These are phyloP conservation scores for Melitaea cinxia DNA, from an alignment of 1,140 invertebrate genomes.

Conservation along the genomic window DNA sequence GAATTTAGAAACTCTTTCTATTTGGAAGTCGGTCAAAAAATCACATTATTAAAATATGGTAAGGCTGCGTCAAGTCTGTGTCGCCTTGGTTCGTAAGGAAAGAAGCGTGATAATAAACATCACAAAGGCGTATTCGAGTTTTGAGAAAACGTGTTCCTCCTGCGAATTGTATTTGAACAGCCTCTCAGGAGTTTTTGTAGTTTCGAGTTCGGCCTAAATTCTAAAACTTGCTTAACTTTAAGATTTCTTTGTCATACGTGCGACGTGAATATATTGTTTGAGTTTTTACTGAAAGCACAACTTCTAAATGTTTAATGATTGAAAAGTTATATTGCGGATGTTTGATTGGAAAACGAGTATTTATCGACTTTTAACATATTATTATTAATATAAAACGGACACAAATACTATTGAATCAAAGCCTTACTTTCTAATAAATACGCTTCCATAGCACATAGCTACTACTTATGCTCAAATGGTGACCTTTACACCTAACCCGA, in stretches of 20 bases:
- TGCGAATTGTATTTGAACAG: conserved; percentile 15
- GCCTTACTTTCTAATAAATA: too few relatives aligned
- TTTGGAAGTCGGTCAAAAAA: too few relatives aligned
- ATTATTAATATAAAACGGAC: too few relatives aligned
- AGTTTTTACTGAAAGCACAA: too few relatives aligned
- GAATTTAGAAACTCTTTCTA: not conserved
- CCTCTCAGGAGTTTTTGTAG: not conserved
- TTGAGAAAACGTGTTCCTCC: conserved; percentile 19
- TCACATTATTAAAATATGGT: not conserved
- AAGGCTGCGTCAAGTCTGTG: not conserved
- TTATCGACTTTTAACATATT: too few relatives aligned
- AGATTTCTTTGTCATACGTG: not conserved
- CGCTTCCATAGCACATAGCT: too few relatives aligned
- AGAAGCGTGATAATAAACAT: conserved; percentile 25
- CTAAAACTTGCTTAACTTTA: not conserved
- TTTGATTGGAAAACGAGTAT: too few relatives aligned
- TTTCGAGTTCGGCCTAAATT: not conserved
- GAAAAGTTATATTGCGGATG: too few relatives aligned
- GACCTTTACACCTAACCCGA: too few relatives aligned
- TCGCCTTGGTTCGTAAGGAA: conserved; percentile 8
- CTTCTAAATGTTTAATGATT: too few relatives aligned
- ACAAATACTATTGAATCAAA: too few relatives aligned
- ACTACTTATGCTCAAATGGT: too few relatives aligned
- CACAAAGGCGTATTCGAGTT: conserved; percentile 20
- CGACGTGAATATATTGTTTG: not conserved